Conservation (phyloP, 2,113 vertebrate genomes). For the Zapornia atra region DNA sequence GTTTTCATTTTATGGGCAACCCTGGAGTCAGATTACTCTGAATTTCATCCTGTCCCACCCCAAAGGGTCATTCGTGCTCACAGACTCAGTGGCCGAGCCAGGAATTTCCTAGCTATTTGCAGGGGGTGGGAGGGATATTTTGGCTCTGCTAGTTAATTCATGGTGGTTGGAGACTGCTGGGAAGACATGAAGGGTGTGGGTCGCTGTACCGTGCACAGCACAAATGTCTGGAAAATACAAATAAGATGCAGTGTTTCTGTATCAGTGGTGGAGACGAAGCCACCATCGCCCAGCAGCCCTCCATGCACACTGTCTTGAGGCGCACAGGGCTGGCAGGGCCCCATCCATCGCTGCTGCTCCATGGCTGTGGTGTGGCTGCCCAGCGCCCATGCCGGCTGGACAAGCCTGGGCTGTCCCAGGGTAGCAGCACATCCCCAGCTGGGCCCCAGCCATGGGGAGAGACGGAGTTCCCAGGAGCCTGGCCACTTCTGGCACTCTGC, state of each 20-base stretch:
- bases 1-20: not conserved
- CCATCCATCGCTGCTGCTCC: fast-evolving
- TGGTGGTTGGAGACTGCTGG: not conserved
- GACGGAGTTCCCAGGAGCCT: not conserved
- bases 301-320: fast-evolving
- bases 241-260: too few species aligned
- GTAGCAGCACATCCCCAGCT: fast-evolving
- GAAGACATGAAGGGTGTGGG: not conserved
- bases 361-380: not conserved
- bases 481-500: fast-evolving
- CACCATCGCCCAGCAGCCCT: too few species aligned
- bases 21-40: not conserved
- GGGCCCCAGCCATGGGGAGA: fast-evolving
- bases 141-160: not conserved
- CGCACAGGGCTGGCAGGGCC: not conserved
- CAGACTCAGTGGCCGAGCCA: not conserved
- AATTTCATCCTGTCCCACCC: not conserved
- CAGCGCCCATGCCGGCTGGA: fast-evolving
- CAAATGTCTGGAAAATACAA: not conserved
- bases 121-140: not conserved
- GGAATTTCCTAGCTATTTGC: not conserved
- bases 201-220: not conserved
- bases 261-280: fast-evolving
- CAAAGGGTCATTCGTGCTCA: fast-evolving
- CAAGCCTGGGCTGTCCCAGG: fast-evolving